Percentiles rank a stretch among this genome's conserved stretches.
These are phyloP conservation scores for Seriola quinqueradiata DNA, from an alignment of 2,113 vertebrate genomes.

Conservation along the genomic window DNA sequence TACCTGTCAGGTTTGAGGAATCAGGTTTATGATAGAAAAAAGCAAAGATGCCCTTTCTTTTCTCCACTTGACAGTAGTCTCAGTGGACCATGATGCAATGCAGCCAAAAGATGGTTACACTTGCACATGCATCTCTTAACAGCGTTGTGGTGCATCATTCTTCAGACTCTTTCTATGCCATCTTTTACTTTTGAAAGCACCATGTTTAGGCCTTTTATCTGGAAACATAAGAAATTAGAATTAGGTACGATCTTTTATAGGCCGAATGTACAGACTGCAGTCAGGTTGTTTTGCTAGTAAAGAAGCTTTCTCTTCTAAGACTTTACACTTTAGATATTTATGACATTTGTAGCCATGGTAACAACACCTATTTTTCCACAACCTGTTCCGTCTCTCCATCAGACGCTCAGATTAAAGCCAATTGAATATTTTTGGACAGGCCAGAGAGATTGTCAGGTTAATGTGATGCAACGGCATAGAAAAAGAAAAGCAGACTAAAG, in stretches of 20 bases:
- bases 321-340: not conserved
- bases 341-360: not conserved
- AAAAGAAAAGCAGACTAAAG: not conserved
- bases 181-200: not conserved
- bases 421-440: not conserved
- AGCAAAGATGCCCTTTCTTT: too few species aligned
- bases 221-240: not conserved
- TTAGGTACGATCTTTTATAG: not conserved
- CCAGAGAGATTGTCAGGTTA: not conserved
- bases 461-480: constrained; percentile 2
- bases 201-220: not conserved
- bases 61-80: not conserved
- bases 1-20: too few species aligned
- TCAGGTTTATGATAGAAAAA: too few species aligned
- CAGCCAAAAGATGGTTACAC: not conserved
- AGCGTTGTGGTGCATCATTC: too few species aligned
- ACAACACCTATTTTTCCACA: not conserved
- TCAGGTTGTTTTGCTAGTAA: not conserved
- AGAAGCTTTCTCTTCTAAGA: not conserved
- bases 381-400: not conserved
- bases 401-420: not conserved
- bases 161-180: not conserved
- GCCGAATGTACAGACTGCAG: too few species aligned
- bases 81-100: constrained; percentile 32
- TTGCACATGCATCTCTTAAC: not conserved